A percentile compares a stretch with the other conserved stretches of the same genome.
These are phyloP conservation scores for Caenorhabditis remanei DNA, from an alignment of 1,140 invertebrate species.

Conservation along the genomic window DNA sequence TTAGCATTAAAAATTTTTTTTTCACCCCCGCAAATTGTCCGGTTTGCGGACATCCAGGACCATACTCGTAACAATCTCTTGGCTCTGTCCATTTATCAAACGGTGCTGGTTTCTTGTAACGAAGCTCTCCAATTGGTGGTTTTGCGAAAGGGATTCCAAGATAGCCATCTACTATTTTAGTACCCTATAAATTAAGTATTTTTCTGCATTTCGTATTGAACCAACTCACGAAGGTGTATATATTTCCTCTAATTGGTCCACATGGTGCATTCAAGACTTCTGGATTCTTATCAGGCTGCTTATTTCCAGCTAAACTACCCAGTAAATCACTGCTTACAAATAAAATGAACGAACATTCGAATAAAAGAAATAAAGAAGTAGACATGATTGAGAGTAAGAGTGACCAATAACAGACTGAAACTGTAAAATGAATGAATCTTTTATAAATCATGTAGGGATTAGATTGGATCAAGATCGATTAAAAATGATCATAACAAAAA, in stretches of 20 bases:
- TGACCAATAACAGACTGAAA: too few relatives aligned
- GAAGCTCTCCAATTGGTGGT: background rate
- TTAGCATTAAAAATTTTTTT: background rate
- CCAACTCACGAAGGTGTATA: background rate
- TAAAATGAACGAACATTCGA: background rate
- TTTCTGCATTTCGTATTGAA: background rate
- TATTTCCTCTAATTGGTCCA: slow-evolving; percentile 39
- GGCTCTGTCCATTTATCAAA: slow-evolving; percentile 26
- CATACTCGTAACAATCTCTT: slow-evolving; percentile 40
- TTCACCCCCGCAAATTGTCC: background rate
- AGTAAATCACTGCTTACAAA: background rate
- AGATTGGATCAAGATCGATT: background rate
- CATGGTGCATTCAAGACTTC: slow-evolving; percentile 3
- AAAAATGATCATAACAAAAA: background rate
- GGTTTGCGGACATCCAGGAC: slow-evolving; percentile 13
- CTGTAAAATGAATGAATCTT: background rate
- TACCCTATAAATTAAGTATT: background rate
- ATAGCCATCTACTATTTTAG: slow-evolving; percentile 9
- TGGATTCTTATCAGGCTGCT: background rate
- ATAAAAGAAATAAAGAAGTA: too few relatives aligned
- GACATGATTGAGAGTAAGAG: background rate
- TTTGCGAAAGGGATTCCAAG: slow-evolving; percentile 5
- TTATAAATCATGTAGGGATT: background rate
- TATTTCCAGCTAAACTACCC: background rate
- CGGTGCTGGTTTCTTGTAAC: slow-evolving; percentile 8